Evolutionary conservation across 1,140 invertebrate species (phyloP), one percentile per base, ranked within the genome.

Genomic region (Drosophila pectinifera): DNA sequence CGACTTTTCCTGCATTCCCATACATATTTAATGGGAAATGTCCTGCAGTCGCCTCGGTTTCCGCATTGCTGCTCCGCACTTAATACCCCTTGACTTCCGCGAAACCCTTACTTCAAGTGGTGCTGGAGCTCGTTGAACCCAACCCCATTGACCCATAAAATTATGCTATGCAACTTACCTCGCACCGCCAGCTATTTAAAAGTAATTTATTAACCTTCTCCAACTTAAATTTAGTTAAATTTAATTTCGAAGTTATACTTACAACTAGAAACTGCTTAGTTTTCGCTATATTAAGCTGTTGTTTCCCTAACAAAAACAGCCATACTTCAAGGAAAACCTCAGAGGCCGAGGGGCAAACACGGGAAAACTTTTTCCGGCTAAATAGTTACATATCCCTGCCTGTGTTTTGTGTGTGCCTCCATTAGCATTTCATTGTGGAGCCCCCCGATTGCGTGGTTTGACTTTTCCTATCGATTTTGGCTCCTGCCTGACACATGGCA

Each of bases 11-110:
- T 81, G 26, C 79, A 59, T 61, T 78, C 51, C 80, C 10, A 49
- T 79, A 83, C 80, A 77, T 79, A 77, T 77, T 88, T 88, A 88
- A 89, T 88, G 72, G 76, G 38, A 49, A 67, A 55, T 56, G 63
- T 41, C 38, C 56, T 24, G 78, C 65, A 78, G 68, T 86, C 61
- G 78, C 49, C 65, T 73, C 24, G 31, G 41, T 78, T 86, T 86
- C 69, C 74, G 69, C 70, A 78, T 82, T 74, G 62, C 49, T 46
- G 45, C 62, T 61, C 42, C 22, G 28, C n/a, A n/a, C n/a, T n/a
- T n/a, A n/a, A n/a, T n/a, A 73, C 63, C 58, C 51, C 24, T 36
- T 28, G 38, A 24, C 48, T n/a, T 41, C 4, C 14, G 24, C 16
- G 24, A 41, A 24, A 16, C 34, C 24, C 16, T 54, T 7, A 22